Evolutionary conservation across 2,113 vertebrate genomes (phyloP).

Genomic region (Eolophus roseicapilla): DNA sequence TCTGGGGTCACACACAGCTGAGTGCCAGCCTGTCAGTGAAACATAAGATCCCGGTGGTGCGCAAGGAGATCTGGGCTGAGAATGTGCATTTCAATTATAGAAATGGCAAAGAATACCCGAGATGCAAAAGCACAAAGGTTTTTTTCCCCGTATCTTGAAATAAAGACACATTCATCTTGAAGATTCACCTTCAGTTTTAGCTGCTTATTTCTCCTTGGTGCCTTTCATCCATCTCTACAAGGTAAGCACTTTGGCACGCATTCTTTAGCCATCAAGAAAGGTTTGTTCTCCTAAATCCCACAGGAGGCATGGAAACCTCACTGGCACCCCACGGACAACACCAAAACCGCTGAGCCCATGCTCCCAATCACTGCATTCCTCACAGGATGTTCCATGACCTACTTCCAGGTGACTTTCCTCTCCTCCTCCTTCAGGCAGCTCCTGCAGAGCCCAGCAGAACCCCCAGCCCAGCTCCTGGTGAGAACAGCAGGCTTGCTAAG

Average conservation of each 20-base stretch:
- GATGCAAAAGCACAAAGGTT: background rate
- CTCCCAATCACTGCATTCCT: background rate
- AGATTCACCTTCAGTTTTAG: background rate
- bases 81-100: accelerated
- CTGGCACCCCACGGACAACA: background rate
- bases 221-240: background rate
- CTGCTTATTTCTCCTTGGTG: background rate
- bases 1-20: background rate
- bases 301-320: background rate
- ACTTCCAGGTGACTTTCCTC: background rate
- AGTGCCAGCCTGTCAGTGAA: background rate
- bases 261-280: background rate
- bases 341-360: accelerated
- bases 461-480: background rate
- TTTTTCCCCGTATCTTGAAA: background rate
- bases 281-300: background rate
- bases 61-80: background rate
- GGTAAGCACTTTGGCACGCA: background rate
- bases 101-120: background rate
- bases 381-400: background rate
- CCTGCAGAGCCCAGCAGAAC: background rate
- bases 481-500: background rate
- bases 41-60: background rate
- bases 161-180: background rate
- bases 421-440: background rate